Percentiles rank a stretch among this genome's conserved stretches.
Evolutionary conservation across 2,888 invertebrate genomes (phyloP).

Genomic region (Homarus gammarus): DNA sequence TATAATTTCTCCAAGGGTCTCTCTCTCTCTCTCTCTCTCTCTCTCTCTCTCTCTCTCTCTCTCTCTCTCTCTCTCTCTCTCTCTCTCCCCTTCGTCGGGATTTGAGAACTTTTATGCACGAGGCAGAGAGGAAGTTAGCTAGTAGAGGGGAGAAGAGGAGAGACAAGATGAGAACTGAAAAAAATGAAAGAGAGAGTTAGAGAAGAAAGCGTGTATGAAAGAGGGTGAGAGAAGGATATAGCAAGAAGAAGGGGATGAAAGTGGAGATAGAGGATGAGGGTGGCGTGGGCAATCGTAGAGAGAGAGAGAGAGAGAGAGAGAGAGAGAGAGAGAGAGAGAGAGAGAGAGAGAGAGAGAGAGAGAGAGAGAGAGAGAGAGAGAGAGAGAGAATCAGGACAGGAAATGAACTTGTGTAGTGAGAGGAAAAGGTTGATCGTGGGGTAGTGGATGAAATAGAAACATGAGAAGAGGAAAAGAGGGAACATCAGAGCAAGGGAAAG

Average conservation of each 20-base stretch:
- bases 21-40: no score
- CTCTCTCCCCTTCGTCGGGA: no score
- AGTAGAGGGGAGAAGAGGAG: no score
- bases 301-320: background rate
- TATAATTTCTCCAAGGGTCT: no score
- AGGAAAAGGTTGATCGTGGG: background rate
- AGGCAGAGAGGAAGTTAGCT: no score
- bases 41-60: no score
- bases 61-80: no score
- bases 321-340: background rate
- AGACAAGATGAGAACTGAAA: background rate
- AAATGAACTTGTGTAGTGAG: background rate
- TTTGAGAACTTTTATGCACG: background rate
- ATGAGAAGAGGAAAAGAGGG: background rate
- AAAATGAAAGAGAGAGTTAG: background rate
- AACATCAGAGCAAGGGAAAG: background rate
- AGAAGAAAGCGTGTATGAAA: background rate
- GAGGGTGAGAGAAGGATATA: constrained; percentile 2
- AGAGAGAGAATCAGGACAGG: background rate
- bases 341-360: constrained; percentile 14
- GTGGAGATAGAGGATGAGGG: background rate
- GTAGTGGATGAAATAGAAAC: no score
- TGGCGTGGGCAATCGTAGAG: background rate
- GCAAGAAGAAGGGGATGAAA: background rate
- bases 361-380: constrained; percentile 13